A percentile compares a stretch with the other conserved stretches of the same genome.
phyloP scores from a whole-genome alignment of 2,797 vertebrate genomes.

The Centroberyx gerrardi region DNA sequence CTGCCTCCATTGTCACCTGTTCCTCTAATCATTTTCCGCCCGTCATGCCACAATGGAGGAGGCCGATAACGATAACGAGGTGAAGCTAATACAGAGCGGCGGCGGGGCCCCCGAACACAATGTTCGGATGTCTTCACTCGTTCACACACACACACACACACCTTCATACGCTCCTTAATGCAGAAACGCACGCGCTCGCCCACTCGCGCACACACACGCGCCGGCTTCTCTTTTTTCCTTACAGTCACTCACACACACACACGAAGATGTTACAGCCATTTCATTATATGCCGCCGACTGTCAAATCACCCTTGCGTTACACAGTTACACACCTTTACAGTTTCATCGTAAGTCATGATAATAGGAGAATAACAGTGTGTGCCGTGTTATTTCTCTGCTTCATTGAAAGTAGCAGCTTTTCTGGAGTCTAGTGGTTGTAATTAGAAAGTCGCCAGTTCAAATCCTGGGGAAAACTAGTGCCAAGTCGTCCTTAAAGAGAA shows the following conservation, averaged over 20 bases:
- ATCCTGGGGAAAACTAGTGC: background rate
- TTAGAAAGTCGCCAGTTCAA: constrained; percentile 3
- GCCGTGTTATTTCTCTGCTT: constrained; percentile 22
- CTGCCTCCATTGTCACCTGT: constrained; percentile 84
- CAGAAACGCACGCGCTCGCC: constrained; percentile 36
- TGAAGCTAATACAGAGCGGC: constrained; percentile 81
- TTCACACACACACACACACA: constrained; percentile 16
- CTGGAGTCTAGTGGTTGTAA: background rate
- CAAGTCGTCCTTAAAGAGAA: no score
- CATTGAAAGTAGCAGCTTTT: background rate
- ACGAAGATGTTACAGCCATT: constrained; percentile 35
- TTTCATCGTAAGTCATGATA: constrained; percentile 17
- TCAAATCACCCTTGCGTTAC: constrained; percentile 29
- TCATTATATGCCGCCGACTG: constrained; percentile 15
- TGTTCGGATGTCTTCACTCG: constrained; percentile 74
- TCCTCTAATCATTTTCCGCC: constrained; percentile 86
- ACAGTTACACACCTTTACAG: constrained; percentile 9
- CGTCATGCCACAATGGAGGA: constrained; percentile 82
- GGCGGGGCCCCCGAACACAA: constrained; percentile 68
- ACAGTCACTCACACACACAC: constrained; percentile 24
- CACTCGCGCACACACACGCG: constrained; percentile 32
- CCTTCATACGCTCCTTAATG: constrained; percentile 40
- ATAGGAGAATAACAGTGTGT: constrained; percentile 2
- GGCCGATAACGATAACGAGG: constrained; percentile 83
- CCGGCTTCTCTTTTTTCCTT: constrained; percentile 38